phyloP scores from a whole-genome alignment of 2,888 invertebrate genomes.

The Eurois occulta region DNA sequence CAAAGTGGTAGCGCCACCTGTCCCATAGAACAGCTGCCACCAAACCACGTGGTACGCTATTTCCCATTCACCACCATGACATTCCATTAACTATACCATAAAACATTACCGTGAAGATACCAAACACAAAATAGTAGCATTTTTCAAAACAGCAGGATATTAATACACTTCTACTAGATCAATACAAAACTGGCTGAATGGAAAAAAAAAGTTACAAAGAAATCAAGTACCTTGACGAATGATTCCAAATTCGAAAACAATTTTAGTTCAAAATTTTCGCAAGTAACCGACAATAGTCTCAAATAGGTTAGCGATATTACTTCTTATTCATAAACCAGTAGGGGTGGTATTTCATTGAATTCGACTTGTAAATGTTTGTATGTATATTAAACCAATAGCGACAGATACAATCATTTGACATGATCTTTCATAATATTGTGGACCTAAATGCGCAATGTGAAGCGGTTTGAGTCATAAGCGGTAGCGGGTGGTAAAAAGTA shows the following conservation, averaged over 20 bases:
- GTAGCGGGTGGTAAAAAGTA: conserved; percentile 11
- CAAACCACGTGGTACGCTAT: conserved; percentile 29
- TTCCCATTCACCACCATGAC: conserved; percentile 49
- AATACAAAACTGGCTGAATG: conserved; percentile 73
- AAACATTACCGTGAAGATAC: conserved; percentile 51
- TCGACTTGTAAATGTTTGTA: conserved; percentile 36
- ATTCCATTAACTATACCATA: conserved; percentile 51
- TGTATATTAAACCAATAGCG: conserved; percentile 76
- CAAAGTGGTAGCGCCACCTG: conserved; percentile 51
- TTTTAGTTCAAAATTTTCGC: conserved; percentile 66
- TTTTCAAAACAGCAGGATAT: conserved; percentile 61
- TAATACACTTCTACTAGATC: conserved; percentile 59
- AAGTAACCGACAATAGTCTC: conserved; percentile 29
- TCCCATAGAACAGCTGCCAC: conserved; percentile 51
- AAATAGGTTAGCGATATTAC: background rate
- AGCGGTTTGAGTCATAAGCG: conserved; percentile 62
- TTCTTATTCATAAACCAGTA: accelerated
- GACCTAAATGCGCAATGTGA: conserved; percentile 75
- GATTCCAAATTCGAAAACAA: conserved; percentile 77
- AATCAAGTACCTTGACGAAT: conserved; percentile 84
- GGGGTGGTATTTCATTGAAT: conserved; percentile 2
- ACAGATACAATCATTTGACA: conserved; percentile 85
- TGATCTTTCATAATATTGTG: conserved; percentile 85
- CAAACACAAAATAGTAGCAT: conserved; percentile 45
- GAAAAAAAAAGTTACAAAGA: conserved; percentile 70